Evolutionary conservation across 2,888 invertebrate genomes (phyloP), one percentile per base, ranked within the genome.

Genomic region (Pristionchus arcanus): DNA sequence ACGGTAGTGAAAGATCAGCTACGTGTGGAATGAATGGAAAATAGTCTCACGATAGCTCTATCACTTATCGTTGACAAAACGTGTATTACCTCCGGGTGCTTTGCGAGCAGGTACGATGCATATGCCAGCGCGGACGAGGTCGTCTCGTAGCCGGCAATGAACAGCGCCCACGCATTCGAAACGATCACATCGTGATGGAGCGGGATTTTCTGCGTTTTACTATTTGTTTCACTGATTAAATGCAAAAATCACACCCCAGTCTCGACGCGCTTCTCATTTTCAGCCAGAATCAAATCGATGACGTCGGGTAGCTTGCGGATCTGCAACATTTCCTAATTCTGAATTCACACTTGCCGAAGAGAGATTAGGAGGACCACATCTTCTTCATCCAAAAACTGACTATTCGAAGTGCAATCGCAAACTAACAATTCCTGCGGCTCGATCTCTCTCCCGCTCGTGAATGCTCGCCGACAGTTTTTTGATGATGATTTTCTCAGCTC

Each of bases 91-190:
- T 95, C 95, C 5, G 94, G 96, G 92, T 96, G 95, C 84, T 93
- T 93, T 25, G 96, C 95, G 89, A 96, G 94, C 90, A 96, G 95
- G 91, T 95, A 95, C 90, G 95, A 94, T 11, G 95, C 94, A 92
- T 95, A 96, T 15, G 95, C 95, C n/a, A 96, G 92, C 5, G 96
- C 94, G 4, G 95, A 95, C 21, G 96, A 95, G 0, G 96, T 96
- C 0, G 96, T 96, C 91, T 96, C 90, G 83, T 86, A 90, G 25
- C 91, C 91, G 31, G 91, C 91, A 37, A 91, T 19, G 31, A 91
- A 66, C 42, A 91, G 42, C 28, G 83, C 89, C 81, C 83, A 89
- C n/a, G 81, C 81, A 68, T 89, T 89, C 1, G 89, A 89, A n/a
- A 89, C 89, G 63, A 89, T 49, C 1, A 89, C 83, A 28, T 89